Percentiles rank a stretch among this genome's conserved stretches.
These are phyloP conservation scores for Drosophila mercatorum DNA, from an alignment of 2,888 invertebrate species.

Conservation along the genomic window DNA sequence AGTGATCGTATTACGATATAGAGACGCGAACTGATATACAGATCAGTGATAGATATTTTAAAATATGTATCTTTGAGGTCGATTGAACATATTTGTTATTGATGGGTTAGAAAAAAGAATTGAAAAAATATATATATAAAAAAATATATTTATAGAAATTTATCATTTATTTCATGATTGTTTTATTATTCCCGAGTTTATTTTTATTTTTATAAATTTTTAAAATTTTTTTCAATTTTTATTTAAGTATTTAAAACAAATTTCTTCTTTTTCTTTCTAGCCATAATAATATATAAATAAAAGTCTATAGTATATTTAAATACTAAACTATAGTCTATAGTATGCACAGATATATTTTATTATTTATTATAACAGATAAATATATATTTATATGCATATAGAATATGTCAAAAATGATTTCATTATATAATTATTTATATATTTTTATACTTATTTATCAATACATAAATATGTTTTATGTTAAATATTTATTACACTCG, in stretches of 20 bases:
- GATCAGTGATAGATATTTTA: background rate
- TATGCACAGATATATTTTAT: background rate
- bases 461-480: too few relatives aligned
- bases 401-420: too few relatives aligned
- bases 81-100: background rate
- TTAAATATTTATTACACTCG: too few relatives aligned
- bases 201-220: background rate
- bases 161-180: background rate
- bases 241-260: too few relatives aligned
- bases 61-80: background rate
- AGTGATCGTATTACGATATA: conserved; percentile 52
- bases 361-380: background rate
- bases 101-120: background rate
- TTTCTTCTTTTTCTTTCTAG: too few relatives aligned
- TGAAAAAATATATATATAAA: background rate
- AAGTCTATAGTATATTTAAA: too few relatives aligned
- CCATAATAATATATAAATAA: too few relatives aligned
- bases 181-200: background rate
- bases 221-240: background rate
- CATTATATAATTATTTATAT: too few relatives aligned
- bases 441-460: too few relatives aligned
- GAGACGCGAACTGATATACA: background rate
- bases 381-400: too few relatives aligned
- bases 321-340: too few relatives aligned
- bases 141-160: background rate